Evolutionary conservation across 2,113 vertebrate genomes (phyloP).

Genomic region (Glaucidium brasilianum): DNA sequence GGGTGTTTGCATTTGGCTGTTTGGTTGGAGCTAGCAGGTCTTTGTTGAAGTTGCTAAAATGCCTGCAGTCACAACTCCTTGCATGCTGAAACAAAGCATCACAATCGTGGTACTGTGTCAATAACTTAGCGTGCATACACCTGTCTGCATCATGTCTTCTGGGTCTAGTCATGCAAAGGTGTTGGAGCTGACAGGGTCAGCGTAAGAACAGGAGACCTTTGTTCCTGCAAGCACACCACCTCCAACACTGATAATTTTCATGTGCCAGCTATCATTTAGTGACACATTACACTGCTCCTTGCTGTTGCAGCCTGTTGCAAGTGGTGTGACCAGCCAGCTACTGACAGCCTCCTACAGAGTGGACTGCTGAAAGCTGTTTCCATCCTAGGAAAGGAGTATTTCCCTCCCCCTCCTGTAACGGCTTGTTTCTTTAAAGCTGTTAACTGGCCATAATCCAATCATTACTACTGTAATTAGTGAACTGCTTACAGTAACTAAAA

Average conservation of each 20-base stretch:
- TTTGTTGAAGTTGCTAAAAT: not conserved
- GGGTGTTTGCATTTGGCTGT: not conserved
- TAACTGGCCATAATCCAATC: slow-evolving; percentile 47
- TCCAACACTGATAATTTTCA: not conserved
- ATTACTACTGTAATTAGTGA: slow-evolving; percentile 56
- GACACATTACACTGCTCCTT: not conserved
- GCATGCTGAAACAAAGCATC: not conserved
- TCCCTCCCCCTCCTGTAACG: not conserved
- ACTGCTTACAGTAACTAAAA: slow-evolving; percentile 39
- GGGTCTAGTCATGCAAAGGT: not conserved
- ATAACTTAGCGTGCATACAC: not conserved
- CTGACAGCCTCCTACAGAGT: not conserved
- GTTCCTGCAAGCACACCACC: not conserved
- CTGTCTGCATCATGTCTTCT: not conserved
- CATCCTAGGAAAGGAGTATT: not conserved
- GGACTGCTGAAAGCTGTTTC: not conserved
- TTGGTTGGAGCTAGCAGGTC: not conserved
- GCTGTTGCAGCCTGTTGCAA: not conserved
- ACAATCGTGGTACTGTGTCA: not conserved
- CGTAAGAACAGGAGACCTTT: not conserved
- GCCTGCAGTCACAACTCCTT: not conserved
- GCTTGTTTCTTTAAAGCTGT: slow-evolving; percentile 37
- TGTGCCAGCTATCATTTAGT: not conserved
- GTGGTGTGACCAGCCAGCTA: not conserved
- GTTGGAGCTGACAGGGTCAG: not conserved